Conservation (phyloP, 2,113 vertebrate species). For the Notiomystis cincta region DNA sequence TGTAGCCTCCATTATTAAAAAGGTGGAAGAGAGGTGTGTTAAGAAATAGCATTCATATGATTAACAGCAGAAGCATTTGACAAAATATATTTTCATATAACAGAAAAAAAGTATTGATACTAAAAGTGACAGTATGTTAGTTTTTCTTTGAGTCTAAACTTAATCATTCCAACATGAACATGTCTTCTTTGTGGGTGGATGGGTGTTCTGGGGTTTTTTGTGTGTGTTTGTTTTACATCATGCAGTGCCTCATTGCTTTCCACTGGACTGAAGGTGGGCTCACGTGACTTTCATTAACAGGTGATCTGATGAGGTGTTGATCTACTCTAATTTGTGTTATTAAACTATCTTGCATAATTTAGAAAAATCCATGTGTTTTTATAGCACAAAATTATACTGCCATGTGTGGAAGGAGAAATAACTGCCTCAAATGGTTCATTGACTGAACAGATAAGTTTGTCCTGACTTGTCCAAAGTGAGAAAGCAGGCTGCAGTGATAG, state of each 20-base stretch:
- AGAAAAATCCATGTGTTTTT: background rate
- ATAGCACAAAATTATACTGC: background rate
- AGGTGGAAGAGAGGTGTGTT: background rate
- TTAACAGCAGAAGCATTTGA: background rate
- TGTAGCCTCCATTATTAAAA: background rate
- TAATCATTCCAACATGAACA: background rate
- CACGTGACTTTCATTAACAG: background rate
- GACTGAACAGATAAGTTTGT: background rate
- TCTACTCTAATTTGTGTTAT: background rate
- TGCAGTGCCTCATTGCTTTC: background rate
- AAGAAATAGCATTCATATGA: background rate
- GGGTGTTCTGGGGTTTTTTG: fast-evolving
- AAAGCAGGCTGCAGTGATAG: background rate
- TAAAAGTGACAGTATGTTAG: background rate
- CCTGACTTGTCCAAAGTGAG: background rate
- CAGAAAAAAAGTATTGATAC: background rate
- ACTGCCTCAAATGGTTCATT: background rate
- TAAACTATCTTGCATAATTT: background rate
- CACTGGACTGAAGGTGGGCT: background rate
- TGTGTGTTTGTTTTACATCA: background rate
- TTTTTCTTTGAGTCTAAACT: background rate
- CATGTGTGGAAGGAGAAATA: background rate
- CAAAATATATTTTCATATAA: background rate
- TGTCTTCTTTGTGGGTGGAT: background rate
- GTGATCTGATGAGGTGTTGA: background rate